Percentiles rank a stretch among this genome's conserved stretches.
Conservation (phyloP, 2,888 invertebrate species). For the Tubulanus polymorphus region DNA sequence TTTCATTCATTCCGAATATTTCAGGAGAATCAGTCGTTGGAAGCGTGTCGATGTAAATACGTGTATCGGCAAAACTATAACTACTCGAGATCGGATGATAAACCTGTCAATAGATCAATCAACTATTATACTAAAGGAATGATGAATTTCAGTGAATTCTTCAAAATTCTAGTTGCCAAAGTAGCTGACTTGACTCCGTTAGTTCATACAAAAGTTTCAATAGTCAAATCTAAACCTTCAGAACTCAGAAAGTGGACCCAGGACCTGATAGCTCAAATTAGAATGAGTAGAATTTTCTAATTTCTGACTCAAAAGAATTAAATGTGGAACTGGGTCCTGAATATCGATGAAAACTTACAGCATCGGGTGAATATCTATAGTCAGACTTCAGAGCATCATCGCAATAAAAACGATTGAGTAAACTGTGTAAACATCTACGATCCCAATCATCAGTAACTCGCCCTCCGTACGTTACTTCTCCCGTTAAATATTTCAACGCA, state of each 20-base stretch:
- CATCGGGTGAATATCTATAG: constrained; percentile 41
- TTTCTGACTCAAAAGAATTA: too few relatives aligned
- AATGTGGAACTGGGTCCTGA: too few relatives aligned
- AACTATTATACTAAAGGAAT: neutral
- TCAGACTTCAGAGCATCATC: constrained; percentile 33
- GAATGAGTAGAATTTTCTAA: too few relatives aligned
- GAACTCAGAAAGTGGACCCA: too few relatives aligned
- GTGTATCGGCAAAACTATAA: constrained; percentile 31
- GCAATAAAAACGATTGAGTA: constrained; percentile 46
- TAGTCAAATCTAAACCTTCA: too few relatives aligned
- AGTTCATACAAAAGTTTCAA: too few relatives aligned
- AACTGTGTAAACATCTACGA: constrained; percentile 44
- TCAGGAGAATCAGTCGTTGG: constrained; percentile 46
- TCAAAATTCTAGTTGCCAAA: too few relatives aligned
- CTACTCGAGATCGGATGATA: constrained; percentile 37
- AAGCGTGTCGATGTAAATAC: constrained; percentile 36
- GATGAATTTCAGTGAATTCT: too few relatives aligned
- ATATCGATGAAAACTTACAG: constrained; percentile 24
- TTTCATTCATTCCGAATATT: constrained; percentile 51
- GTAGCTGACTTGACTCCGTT: too few relatives aligned
- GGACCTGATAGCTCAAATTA: too few relatives aligned
- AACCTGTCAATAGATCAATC: constrained; percentile 27
- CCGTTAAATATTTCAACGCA: constrained; percentile 48
- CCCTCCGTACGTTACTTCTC: constrained; percentile 52
- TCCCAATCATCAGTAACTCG: constrained; percentile 53